phyloP scores from a whole-genome alignment of 2,888 invertebrate genomes.

The Chrysomela aeneicollis region DNA sequence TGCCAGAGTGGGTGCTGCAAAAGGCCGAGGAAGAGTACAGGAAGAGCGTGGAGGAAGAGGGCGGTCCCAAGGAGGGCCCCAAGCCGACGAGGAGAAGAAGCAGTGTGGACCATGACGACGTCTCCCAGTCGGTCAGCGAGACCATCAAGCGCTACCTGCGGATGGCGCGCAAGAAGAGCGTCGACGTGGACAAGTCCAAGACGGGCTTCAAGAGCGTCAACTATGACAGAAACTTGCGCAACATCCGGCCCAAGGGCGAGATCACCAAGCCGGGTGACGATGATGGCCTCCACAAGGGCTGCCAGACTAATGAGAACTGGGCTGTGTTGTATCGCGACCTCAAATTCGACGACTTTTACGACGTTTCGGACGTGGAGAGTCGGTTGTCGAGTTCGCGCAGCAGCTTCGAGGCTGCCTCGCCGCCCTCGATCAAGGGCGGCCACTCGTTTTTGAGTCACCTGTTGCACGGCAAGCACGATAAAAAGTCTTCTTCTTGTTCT shows the following conservation, averaged over 20 bases:
- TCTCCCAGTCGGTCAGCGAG: slow-evolving; percentile 86
- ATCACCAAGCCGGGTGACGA: slow-evolving; percentile 80
- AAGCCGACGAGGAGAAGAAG: slow-evolving; percentile 68
- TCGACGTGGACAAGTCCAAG: slow-evolving; percentile 84
- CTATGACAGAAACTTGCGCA: slow-evolving; percentile 83
- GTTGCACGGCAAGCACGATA: slow-evolving; percentile 64
- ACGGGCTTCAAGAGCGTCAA: slow-evolving; percentile 89
- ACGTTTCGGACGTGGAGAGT: slow-evolving; percentile 56
- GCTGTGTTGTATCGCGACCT: slow-evolving; percentile 67
- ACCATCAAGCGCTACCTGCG: slow-evolving; percentile 85
- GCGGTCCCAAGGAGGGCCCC: slow-evolving; percentile 43
- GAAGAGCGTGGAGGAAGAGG: slow-evolving; percentile 60
- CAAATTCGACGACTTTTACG: slow-evolving; percentile 59
- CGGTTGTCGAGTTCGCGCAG: slow-evolving; percentile 65
- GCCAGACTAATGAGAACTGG: slow-evolving; percentile 83
- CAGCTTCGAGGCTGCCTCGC: slow-evolving; percentile 63
- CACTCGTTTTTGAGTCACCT: slow-evolving; percentile 72
- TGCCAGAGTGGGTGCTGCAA: slow-evolving; percentile 66
- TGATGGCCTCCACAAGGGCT: slow-evolving; percentile 77
- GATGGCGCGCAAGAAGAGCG: slow-evolving; percentile 88
- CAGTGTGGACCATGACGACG: slow-evolving; percentile 84
- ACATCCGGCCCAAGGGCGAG: slow-evolving; percentile 81
- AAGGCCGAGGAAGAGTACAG: slow-evolving; percentile 62
- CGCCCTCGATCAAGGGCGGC: slow-evolving; percentile 62
- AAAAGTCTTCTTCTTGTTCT: slow-evolving; percentile 46